phyloP scores from a whole-genome alignment of 2,797 vertebrate species.

The Arnoldichthys spilopterus region DNA sequence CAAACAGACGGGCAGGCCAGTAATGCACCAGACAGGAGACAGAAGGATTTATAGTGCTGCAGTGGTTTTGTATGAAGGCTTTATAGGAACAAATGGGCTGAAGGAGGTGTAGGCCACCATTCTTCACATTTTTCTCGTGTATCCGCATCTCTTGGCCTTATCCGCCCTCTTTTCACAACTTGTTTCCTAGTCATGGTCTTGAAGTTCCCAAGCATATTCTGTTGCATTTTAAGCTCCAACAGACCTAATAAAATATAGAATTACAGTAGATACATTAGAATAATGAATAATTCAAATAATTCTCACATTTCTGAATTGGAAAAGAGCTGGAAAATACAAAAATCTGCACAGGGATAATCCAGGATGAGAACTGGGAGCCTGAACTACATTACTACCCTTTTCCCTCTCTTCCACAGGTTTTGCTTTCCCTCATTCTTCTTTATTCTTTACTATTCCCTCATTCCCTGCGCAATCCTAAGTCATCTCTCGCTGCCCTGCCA shows the following conservation, averaged over 20 bases:
- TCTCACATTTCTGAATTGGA: too few species aligned
- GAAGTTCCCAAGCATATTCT: not conserved
- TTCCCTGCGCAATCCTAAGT: slow-evolving; percentile 45
- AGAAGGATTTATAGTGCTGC: slow-evolving; percentile 22
- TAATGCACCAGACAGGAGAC: slow-evolving; percentile 31
- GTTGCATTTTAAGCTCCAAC: not conserved
- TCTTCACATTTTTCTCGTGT: not conserved
- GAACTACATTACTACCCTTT: too few species aligned
- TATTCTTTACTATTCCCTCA: slow-evolving; percentile 8
- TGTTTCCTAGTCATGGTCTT: not conserved
- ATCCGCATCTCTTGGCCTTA: not conserved
- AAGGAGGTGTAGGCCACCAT: not conserved
- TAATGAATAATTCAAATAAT: too few species aligned
- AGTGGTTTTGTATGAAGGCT: slow-evolving; percentile 11
- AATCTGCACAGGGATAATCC: not conserved
- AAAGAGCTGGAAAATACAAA: too few species aligned
- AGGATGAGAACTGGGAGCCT: not conserved
- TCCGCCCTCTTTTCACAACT: not conserved
- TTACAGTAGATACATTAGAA: too few species aligned
- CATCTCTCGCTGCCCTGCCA: slow-evolving; percentile 38
- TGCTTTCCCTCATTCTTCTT: not conserved
- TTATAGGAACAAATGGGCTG: not conserved
- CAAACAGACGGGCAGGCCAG: slow-evolving; percentile 20
- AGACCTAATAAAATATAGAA: too few species aligned
- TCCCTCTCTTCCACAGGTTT: not conserved